Base-by-base conservation (phyloP, 2,113 vertebrate genomes). In the Mixornis gularis region DNA sequence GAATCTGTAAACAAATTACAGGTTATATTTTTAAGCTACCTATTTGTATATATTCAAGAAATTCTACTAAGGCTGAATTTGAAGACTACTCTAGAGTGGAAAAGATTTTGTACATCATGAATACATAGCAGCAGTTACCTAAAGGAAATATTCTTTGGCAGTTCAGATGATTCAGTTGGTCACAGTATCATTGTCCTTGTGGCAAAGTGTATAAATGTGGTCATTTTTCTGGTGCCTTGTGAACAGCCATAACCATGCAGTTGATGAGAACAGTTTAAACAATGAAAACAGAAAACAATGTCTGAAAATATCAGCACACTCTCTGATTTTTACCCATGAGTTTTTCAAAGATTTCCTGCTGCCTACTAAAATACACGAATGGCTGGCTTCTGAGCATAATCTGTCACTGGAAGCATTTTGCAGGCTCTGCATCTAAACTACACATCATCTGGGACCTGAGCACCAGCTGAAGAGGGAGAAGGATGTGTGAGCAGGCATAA, bases 241-340 rank as follows among this genome's bases (percentile, higher is more conserved):
- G 79, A 87, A 70, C 90, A 92, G 44, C 36, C 26, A 84, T 92
- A 96, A 95, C 64, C 79, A 60, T 95, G 43, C 46, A 96, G 85
- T 92, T 92, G 95, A 36, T 87, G 72, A 95, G 30, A 95, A 91
- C 32, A 63, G 40, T 82, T 69, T 91, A 96, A 79, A 95, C n/a
- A n/a, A n/a, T n/a, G n/a, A n/a, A n/a, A n/a, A n/a, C 87, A 89
- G 93, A 95, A 97, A 96, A 72, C 49, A 91, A 27, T 89, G 46
- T 84, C 80, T 92, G 90, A 93, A 95, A 96, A 95, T 69, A 89
- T 36, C 9, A 82, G 34, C 36, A 79, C 17, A 34, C 29, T 20
- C 30, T 91, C 41, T 90, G 81, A 72, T 85, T 95, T 97, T 95
- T 85, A 90, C 65, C 55, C 38, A 65, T 41, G 76, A 87, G 32